phyloP scores from a whole-genome alignment of 2,797 vertebrate genomes.

The Acanthis flammea region DNA sequence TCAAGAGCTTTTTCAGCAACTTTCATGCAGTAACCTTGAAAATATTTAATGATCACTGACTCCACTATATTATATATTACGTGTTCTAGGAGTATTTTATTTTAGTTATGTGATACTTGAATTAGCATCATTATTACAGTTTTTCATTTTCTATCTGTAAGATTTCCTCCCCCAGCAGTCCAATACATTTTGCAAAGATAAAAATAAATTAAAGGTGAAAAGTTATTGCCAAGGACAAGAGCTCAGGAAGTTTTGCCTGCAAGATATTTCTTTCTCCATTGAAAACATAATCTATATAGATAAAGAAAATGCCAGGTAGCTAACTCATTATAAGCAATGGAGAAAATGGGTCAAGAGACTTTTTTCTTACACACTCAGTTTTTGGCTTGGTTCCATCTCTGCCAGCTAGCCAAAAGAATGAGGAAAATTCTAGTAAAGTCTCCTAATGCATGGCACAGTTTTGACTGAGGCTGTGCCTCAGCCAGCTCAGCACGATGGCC shows the following conservation, averaged over 20 bases:
- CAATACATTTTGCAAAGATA: conserved; percentile 11
- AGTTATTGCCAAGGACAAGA: conserved; percentile 41
- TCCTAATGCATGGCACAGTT: background rate
- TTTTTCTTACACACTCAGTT: background rate
- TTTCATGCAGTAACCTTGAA: conserved; percentile 28
- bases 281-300: background rate
- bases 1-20: background rate
- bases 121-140: conserved; percentile 43
- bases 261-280: background rate
- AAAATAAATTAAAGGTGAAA: conserved; percentile 55
- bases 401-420: background rate
- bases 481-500: background rate
- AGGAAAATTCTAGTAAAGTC: background rate
- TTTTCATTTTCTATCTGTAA: conserved; percentile 15
- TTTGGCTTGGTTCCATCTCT: background rate
- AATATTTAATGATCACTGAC: conserved; percentile 14
- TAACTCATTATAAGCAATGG: background rate
- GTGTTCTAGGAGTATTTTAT: conserved; percentile 31
- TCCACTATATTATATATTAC: conserved; percentile 24
- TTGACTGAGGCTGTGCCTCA: background rate
- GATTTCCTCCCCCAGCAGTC: conserved; percentile 4
- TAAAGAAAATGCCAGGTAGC: background rate
- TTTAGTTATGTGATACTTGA: conserved; percentile 25
- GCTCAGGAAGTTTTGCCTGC: background rate
- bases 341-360: background rate